These are phyloP conservation scores for Augochlora pura DNA, from an alignment of 1,140 invertebrate species.

Conservation along the genomic window DNA sequence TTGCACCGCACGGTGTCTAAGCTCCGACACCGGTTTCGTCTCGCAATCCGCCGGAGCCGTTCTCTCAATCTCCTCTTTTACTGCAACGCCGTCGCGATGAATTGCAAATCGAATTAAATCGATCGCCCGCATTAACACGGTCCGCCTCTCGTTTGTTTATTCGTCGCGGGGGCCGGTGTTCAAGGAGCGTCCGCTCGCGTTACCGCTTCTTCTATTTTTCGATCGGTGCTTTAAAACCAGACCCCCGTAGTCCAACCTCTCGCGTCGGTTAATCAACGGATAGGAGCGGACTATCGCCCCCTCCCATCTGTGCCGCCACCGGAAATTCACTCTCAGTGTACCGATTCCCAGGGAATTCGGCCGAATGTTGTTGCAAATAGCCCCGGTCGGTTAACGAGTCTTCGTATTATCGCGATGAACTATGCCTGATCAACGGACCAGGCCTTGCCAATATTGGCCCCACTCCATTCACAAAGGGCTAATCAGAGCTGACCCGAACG, in stretches of 20 bases:
- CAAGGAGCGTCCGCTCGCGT: background rate
- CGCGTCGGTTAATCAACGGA: too few relatives aligned
- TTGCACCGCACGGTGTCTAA: background rate
- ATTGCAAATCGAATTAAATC: slow-evolving; percentile 22
- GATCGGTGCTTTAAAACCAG: background rate
- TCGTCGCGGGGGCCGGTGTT: background rate
- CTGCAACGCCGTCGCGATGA: background rate
- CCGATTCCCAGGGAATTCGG: background rate
- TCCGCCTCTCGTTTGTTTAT: background rate
- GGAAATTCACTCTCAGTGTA: background rate
- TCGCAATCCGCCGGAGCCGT: background rate
- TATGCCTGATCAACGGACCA: slow-evolving; percentile 10
- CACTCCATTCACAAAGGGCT: slow-evolving; percentile 53
- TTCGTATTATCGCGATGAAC: slow-evolving; percentile 31
- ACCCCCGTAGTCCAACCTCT: too few relatives aligned
- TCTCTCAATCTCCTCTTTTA: background rate
- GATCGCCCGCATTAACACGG: background rate
- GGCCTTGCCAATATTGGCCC: slow-evolving; percentile 1
- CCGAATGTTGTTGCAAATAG: slow-evolving; percentile 10
- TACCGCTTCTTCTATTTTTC: background rate
- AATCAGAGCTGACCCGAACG: slow-evolving; percentile 54
- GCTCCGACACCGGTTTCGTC: background rate
- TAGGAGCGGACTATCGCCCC: too few relatives aligned
- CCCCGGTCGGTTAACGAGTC: slow-evolving; percentile 6
- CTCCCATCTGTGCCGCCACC: background rate